phyloP scores from a whole-genome alignment of 1,140 invertebrate genomes.

The Drosophila repletoides region DNA sequence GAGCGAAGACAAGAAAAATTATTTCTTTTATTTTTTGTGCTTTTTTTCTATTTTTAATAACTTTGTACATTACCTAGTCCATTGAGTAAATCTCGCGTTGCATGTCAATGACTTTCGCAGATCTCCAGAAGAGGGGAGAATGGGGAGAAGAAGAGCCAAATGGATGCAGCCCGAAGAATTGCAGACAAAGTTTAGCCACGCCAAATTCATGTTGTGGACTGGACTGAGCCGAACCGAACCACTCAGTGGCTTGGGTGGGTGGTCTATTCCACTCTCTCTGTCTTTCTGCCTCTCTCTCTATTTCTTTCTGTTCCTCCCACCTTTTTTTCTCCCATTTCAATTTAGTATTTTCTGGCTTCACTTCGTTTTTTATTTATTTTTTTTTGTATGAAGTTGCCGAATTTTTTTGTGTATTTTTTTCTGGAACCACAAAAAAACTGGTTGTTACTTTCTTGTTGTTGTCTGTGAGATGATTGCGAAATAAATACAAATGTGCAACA shows the following conservation, averaged over 20 bases:
- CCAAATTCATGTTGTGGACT: constrained; percentile 15
- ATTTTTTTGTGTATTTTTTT: constrained; percentile 3
- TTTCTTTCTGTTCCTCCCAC: background rate
- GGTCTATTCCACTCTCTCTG: background rate
- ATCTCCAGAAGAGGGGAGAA: background rate
- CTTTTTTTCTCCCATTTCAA: background rate
- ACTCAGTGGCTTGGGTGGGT: constrained; percentile 11
- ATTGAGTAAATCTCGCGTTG: constrained; percentile 13
- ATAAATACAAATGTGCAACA: constrained; percentile 19
- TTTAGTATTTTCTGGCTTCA: background rate
- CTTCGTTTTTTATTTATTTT: no score
- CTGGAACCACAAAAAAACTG: background rate
- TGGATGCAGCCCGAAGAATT: background rate
- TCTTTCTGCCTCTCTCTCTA: background rate
- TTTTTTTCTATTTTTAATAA: no score
- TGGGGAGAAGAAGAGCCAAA: background rate
- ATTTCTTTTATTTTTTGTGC: constrained; percentile 1
- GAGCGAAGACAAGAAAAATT: background rate
- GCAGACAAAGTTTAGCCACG: constrained; percentile 15
- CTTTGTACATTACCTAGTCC: background rate
- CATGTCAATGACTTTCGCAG: constrained; percentile 31
- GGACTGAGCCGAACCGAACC: background rate
- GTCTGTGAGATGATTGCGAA: constrained; percentile 15
- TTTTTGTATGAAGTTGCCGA: constrained; percentile 1
- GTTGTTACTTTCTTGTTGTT: constrained; percentile 11